Conservation (phyloP, 2,113 vertebrate genomes). For the Pomatorhinus ruficollis region DNA sequence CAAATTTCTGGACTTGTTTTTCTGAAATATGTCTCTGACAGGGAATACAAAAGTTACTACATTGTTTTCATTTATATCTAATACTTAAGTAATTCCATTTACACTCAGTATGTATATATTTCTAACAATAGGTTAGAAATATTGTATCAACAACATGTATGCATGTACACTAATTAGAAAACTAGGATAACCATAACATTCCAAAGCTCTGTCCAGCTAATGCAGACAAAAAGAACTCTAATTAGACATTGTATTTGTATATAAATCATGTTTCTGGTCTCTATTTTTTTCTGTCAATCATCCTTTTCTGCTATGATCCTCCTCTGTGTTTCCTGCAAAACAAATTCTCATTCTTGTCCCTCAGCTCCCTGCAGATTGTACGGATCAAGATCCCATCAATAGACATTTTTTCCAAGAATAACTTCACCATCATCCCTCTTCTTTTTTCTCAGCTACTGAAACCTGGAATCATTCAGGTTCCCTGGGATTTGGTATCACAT, state of each 20-base stretch:
- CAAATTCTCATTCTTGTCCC: not conserved
- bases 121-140: not conserved
- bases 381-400: not conserved
- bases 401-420: not conserved
- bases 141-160: not conserved
- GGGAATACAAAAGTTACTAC: not conserved
- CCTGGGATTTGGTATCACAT: not conserved
- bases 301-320: not conserved
- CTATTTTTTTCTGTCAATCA: not conserved
- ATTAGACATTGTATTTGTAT: not conserved
- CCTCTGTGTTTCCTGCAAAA: not conserved
- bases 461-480: not conserved
- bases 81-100: not conserved
- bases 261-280: not conserved
- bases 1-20: not conserved
- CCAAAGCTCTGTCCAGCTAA: not conserved
- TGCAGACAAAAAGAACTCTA: not conserved
- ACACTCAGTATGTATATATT: not conserved
- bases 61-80: not conserved
- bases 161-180: not conserved
- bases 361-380: not conserved
- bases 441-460: not conserved
- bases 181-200: accelerated
- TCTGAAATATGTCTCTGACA: not conserved
- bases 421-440: not conserved